Evolutionary conservation across 2,888 invertebrate species (phyloP), one percentile per base, ranked within the genome.

Genomic region (Bembecia ichneumoniformis): DNA sequence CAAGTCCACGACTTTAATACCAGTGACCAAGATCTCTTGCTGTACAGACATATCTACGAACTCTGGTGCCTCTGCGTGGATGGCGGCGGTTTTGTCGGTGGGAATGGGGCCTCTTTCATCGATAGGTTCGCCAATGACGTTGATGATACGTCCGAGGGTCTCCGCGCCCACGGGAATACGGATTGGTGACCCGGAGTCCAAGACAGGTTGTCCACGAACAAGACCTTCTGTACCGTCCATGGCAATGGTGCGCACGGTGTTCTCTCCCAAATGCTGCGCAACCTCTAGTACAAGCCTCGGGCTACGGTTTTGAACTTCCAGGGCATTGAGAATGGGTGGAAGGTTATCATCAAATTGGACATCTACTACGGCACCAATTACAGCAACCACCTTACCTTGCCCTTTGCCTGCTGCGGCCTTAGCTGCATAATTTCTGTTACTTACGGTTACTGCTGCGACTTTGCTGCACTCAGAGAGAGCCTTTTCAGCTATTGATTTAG

Each of bases 361-460:
- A 77, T 98, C 98, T 50, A 98, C 98, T 90, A 98, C 98, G 75
- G 98, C 97, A 91, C 98, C 98, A 77, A 98, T 98, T 52, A 98
- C 97, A 49, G 98, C 97, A 43, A 97, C 96, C 58, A 98, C 90
- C 76, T 88, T 91, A 64, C 95, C 94, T 66, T 89, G 75, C 10
- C 55, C 76, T 56, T 58, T 60, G 40, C 59, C 67, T 17, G 82
- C 74, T 16, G 82, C 75, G 10, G 60, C 64, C 54, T 64, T 62
- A 9, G 63, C 63, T 15, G 87, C 82, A 57, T 72, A 73, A 66
- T 84, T 76, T 51, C 80, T 66, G 58, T 76, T 81, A 62, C 74
- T 78, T 57, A 74, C 72, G 46, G 82, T 70, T 43, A 77, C 88
- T 62, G 82, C 66, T 48, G 72, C 82, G 51, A 89, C 79, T 82